Percentiles rank a stretch among this genome's conserved stretches.
Conservation (phyloP, 2,888 invertebrate genomes). For the Eustalomyia histrio region DNA sequence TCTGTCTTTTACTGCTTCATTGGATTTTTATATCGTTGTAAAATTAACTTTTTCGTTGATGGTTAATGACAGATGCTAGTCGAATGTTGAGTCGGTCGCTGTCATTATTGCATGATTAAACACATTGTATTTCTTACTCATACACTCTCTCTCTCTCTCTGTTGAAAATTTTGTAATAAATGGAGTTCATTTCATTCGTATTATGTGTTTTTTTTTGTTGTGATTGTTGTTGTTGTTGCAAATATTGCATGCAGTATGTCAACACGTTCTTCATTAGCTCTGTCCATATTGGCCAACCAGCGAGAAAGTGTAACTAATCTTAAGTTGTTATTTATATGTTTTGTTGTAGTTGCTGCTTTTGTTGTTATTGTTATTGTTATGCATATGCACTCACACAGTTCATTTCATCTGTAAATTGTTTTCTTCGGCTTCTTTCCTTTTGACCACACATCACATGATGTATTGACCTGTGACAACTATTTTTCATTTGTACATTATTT, state of each 20-base stretch:
- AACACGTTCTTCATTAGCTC: constrained; percentile 25
- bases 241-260: constrained; percentile 26
- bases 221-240: too few species aligned
- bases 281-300: background rate
- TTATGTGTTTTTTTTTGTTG: background rate
- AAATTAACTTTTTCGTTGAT: too few species aligned
- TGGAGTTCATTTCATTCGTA: background rate
- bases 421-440: constrained; percentile 39
- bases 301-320: constrained; percentile 60
- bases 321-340: constrained; percentile 35
- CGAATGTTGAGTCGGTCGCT: too few species aligned
- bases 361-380: constrained; percentile 23
- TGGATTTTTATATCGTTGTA: too few species aligned
- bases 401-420: constrained; percentile 11
- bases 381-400: background rate
- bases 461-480: constrained; percentile 63
- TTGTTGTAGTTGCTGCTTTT: background rate
- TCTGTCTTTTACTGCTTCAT: too few species aligned
- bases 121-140: background rate
- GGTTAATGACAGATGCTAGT: too few species aligned
- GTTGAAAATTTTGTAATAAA: background rate
- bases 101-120: background rate
- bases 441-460: constrained; percentile 38
- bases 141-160: background rate
- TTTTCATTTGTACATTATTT: constrained; percentile 38